A percentile compares a stretch with the other conserved stretches of the same genome.
phyloP scores from a whole-genome alignment of 2,113 vertebrate species.

The Chunga burmeisteri region DNA sequence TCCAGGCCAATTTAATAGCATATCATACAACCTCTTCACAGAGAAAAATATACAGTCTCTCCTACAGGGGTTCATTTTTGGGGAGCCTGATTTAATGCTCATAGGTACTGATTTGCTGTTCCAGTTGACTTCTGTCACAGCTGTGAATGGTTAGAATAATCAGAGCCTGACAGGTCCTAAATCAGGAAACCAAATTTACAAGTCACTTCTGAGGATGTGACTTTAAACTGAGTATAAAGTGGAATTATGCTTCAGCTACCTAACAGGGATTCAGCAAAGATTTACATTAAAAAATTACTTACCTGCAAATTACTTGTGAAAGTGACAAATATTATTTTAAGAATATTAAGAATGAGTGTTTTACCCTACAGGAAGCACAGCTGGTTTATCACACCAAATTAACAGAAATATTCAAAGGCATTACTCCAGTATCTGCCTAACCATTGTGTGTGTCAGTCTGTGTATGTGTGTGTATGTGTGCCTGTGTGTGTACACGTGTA shows the following conservation, averaged over 20 bases:
- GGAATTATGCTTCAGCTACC: neutral
- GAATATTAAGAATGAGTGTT: neutral
- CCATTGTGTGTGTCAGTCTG: neutral
- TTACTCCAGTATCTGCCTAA: neutral
- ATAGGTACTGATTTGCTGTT: constrained; percentile 27
- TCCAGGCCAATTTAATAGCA: neutral
- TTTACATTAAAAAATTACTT: neutral
- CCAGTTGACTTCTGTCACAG: constrained; percentile 29
- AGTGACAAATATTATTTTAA: neutral
- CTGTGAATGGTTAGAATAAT: constrained; percentile 5
- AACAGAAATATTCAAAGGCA: neutral
- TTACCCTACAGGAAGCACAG: neutral
- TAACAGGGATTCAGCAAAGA: neutral
- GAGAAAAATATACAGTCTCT: neutral
- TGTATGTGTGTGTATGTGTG: too few species aligned
- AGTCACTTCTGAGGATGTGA: constrained; percentile 3
- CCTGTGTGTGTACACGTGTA: neutral
- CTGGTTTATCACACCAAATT: neutral
- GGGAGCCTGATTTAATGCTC: neutral
- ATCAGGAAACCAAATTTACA: constrained; percentile 48
- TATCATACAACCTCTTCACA: neutral
- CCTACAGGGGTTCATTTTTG: neutral
- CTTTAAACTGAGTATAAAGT: neutral
- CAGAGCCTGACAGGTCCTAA: constrained; percentile 32
- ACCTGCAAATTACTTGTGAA: neutral